phyloP scores from a whole-genome alignment of 2,113 vertebrate species.

The Erythrocercus mccallii region DNA sequence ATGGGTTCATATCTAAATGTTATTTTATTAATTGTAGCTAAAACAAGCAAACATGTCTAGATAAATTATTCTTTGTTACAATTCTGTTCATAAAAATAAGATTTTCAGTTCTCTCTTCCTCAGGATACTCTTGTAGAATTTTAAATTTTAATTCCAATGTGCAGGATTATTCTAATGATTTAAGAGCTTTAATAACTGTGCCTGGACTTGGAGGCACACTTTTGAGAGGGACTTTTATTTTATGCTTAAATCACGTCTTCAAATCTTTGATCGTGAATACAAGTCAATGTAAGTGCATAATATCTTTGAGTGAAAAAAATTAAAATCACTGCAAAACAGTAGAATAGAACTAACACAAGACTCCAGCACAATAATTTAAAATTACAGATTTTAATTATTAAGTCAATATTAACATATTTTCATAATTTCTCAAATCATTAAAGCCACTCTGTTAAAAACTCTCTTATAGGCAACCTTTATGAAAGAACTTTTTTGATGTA shows the following conservation, averaged over 20 bases:
- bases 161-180: background rate
- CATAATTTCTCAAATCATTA: conserved; percentile 73
- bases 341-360: background rate
- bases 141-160: background rate
- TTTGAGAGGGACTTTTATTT: background rate
- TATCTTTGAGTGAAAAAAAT: background rate
- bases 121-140: background rate
- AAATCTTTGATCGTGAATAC: background rate
- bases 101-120: background rate
- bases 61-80: conserved; percentile 4
- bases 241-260: background rate
- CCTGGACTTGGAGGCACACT: background rate
- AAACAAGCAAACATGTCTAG: conserved; percentile 41
- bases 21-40: background rate
- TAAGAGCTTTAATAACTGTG: background rate
- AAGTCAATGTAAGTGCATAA: background rate
- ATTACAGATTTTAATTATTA: conserved; percentile 37
- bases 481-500: conserved; percentile 67
- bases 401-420: conserved; percentile 51
- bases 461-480: background rate
- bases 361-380: conserved; percentile 34
- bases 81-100: background rate
- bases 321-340: background rate
- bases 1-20: background rate
- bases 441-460: conserved; percentile 74